phyloP scores from a whole-genome alignment of 2,888 invertebrate species.

The Caenorhabditis sp. region DNA sequence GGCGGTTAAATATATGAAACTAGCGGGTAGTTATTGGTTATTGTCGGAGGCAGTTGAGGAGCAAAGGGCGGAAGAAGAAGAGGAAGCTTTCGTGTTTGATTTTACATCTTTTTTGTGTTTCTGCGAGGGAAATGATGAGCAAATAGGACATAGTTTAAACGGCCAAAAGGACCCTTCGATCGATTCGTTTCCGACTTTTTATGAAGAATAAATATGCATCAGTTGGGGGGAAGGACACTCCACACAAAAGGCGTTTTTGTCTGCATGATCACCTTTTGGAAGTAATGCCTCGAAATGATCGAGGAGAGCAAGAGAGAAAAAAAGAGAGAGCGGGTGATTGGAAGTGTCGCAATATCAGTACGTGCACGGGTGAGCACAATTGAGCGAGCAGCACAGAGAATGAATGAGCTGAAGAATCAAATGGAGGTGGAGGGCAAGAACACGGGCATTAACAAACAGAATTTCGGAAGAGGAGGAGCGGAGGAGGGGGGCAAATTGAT shows the following conservation, averaged over 20 bases:
- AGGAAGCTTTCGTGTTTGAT: slow-evolving; percentile 17
- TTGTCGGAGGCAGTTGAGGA: neutral
- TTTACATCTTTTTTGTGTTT: slow-evolving; percentile 23
- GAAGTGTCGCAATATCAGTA: slow-evolving; percentile 52
- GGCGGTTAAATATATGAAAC: too few species aligned
- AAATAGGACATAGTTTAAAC: slow-evolving; percentile 25
- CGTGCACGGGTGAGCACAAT: slow-evolving; percentile 48
- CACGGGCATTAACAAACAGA: slow-evolving; percentile 52
- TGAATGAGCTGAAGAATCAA: slow-evolving; percentile 44
- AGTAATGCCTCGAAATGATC: neutral
- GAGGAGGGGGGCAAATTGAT: slow-evolving; percentile 29
- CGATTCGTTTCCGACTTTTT: slow-evolving; percentile 20
- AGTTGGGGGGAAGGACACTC: neutral
- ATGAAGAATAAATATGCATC: slow-evolving; percentile 9
- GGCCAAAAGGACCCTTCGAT: slow-evolving; percentile 8
- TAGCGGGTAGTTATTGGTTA: slow-evolving; percentile 2
- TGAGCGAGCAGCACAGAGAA: slow-evolving; percentile 29
- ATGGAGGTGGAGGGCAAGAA: slow-evolving; percentile 25
- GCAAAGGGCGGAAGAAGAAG: slow-evolving; percentile 5
- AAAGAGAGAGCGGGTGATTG: neutral
- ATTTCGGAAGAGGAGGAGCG: slow-evolving; percentile 37
- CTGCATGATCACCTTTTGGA: neutral
- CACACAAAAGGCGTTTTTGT: neutral
- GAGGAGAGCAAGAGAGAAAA: slow-evolving; percentile 3
- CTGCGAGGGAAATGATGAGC: slow-evolving; percentile 20